phyloP scores from a whole-genome alignment of 2,797 vertebrate species.

The Enteromius argenteus region DNA sequence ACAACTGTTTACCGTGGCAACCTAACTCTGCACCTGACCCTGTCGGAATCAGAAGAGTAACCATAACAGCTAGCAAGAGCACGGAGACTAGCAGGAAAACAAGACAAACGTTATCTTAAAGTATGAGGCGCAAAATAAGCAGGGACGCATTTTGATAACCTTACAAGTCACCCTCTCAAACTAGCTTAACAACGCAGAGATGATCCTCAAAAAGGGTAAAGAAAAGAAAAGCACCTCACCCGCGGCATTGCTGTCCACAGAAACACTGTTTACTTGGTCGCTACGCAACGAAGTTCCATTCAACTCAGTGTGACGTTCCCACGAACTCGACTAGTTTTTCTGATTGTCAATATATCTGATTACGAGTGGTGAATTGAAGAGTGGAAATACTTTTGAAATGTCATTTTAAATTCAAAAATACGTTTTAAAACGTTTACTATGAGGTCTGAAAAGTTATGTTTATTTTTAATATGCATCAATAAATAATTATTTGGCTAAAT shows the following conservation, averaged over 20 bases:
- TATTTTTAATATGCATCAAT: neutral
- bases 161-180: conserved; percentile 18
- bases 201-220: conserved; percentile 23
- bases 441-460: neutral
- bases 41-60: neutral
- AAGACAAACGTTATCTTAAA: conserved; percentile 1
- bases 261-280: conserved; percentile 69
- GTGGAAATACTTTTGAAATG: neutral
- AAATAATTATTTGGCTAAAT: neutral
- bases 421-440: neutral
- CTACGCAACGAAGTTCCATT: conserved; percentile 66
- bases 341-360: neutral
- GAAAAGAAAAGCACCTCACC: conserved; percentile 67
- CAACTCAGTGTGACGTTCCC: conserved; percentile 23
- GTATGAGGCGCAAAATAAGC: neutral
- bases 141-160: neutral
- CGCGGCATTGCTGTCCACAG: conserved; percentile 69
- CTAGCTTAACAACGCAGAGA: conserved; percentile 8
- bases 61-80: neutral
- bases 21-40: neutral
- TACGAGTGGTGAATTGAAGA: neutral
- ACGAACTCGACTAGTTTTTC: neutral
- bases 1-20: neutral
- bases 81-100: neutral
- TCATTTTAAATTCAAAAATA: neutral